Base-by-base conservation (phyloP, 2,113 vertebrate species). In the Balaenoptera acutorostrata region DNA sequence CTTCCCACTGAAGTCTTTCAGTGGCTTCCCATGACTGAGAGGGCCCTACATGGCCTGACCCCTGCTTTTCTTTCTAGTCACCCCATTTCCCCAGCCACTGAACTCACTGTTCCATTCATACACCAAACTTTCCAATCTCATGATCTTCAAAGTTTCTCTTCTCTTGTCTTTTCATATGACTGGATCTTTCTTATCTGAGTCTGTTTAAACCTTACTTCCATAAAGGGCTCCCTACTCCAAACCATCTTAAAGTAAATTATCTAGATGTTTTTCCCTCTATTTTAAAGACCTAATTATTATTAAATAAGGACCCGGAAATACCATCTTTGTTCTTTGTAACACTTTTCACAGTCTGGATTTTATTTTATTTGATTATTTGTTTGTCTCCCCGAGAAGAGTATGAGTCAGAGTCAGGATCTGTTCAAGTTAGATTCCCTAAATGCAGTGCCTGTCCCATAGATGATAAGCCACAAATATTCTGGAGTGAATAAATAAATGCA, bases 1-100 rank as follows among this genome's bases (percentile, higher is more conserved):
- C 2, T 74, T 55, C 17, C n/a, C 27, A n/a, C 27, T 14, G 7
- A 29, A 15, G 25, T 33, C 64, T n/a, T 57, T 23, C 20, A 23
- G 49, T 46, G 29, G 7, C 18, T 92, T 80, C 44, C 59, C 0
- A 1, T 17, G 61, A 52, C 55, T 10, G 13, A 41, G 20, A 25
- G 15, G n/a, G 3, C 0, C 18, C 31, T 27, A 6, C 0, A 0
- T 17, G 8, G 4, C 52, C 23, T 46, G 8, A 13, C 23, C 8
- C 7, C 88, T n/a, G 11, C 18, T 80, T 74, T 71, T 18, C 27
- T 55, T 69, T 69, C 36, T 6, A 36, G 0, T 33, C 17, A 2
- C 15, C 15, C 1, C 21, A 31, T 29, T 23, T 82, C 1, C 29
- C 1, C 7, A 44, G 27, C 14, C 13, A 1, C 17, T 23, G 49